These are phyloP conservation scores for Acestrorhynchus altus DNA, from an alignment of 2,797 vertebrate species.

Conservation along the genomic window DNA sequence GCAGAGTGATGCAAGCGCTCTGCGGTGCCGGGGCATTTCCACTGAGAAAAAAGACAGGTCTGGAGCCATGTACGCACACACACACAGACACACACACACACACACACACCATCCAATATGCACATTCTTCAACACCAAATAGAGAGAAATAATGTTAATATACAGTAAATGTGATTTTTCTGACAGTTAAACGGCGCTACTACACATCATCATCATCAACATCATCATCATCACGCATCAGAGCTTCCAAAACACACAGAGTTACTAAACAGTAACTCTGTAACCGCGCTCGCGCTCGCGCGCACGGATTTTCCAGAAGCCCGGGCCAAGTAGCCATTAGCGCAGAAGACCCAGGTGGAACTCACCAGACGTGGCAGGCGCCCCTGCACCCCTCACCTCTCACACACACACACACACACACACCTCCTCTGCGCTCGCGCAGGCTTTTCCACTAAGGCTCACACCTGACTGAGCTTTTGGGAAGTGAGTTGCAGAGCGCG, in stretches of 20 bases:
- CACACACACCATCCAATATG: background rate
- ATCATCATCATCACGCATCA: background rate
- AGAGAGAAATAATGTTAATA: too few species aligned
- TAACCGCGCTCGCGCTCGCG: background rate
- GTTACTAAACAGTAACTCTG: constrained; percentile 10
- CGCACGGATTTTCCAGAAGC: constrained; percentile 35
- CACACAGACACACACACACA: background rate
- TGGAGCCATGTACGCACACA: background rate
- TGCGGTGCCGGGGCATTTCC: background rate
- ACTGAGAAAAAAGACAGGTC: background rate
- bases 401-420: background rate
- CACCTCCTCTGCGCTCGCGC: constrained; percentile 1
- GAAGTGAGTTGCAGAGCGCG: background rate
- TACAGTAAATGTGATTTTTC: too few species aligned
- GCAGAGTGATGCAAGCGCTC: constrained; percentile 34
- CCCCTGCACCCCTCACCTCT: background rate
- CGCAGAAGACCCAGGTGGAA: constrained; percentile 32
- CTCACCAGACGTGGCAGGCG: constrained; percentile 39
- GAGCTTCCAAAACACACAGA: background rate
- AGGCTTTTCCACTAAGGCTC: constrained; percentile 1
- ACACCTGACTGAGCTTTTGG: background rate
- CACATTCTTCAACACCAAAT: background rate
- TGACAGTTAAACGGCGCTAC: background rate
- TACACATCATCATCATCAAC: too few species aligned
- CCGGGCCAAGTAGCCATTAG: constrained; percentile 35